A percentile compares a stretch with the other conserved stretches of the same genome.
Conservation (phyloP, 2,888 invertebrate species). For the Caenorhabditis japonica region DNA sequence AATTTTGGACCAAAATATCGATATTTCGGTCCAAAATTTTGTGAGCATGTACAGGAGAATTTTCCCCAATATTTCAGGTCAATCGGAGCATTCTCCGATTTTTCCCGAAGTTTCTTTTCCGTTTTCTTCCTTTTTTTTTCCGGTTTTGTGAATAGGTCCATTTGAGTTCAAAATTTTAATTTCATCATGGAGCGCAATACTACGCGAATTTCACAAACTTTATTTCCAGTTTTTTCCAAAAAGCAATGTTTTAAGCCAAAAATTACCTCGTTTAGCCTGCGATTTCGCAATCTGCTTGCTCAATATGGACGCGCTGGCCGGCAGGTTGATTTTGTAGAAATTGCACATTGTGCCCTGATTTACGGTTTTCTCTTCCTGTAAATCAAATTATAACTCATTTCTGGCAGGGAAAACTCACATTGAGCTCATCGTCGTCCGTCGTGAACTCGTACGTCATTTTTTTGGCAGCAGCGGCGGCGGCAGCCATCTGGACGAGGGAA, state of each 20-base stretch:
- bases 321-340: constrained; percentile 42
- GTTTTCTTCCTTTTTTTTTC: too few species aligned
- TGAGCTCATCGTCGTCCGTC: constrained; percentile 45
- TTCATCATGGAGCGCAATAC: neutral
- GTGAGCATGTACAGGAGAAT: too few species aligned
- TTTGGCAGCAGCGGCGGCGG: constrained; percentile 33
- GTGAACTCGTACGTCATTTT: constrained; percentile 48
- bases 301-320: constrained; percentile 43
- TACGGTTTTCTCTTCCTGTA: constrained; percentile 28
- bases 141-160: too few species aligned
- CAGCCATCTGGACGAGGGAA: constrained; percentile 20
- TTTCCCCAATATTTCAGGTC: too few species aligned
- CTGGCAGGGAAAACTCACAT: constrained; percentile 20
- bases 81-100: too few species aligned
- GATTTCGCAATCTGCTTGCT: constrained; percentile 52
- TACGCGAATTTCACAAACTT: neutral
- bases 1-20: too few species aligned
- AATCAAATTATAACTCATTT: neutral
- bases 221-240: too few species aligned
- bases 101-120: too few species aligned
- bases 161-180: neutral
- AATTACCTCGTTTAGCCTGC: constrained; percentile 50
- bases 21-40: too few species aligned
- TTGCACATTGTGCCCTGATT: constrained; percentile 51
- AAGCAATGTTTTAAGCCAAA: neutral